Evolutionary conservation across 2,797 vertebrate genomes (phyloP).

Genomic region (Sus cebifrons): DNA sequence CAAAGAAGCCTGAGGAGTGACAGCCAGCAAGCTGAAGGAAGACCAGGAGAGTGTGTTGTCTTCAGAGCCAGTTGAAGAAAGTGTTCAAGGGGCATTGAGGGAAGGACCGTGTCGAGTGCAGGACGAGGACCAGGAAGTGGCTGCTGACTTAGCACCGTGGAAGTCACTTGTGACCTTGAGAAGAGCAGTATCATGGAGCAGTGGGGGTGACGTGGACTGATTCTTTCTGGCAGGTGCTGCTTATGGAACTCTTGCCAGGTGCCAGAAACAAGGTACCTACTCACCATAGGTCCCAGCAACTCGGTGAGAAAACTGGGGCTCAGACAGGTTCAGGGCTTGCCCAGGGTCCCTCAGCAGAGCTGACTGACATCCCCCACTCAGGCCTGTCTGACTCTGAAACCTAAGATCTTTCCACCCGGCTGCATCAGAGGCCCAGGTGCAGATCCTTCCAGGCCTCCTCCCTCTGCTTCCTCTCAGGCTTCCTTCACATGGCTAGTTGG

Average conservation of each 20-base stretch:
- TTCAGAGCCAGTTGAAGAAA: background rate
- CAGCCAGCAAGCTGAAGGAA: conserved; percentile 36
- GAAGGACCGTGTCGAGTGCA: background rate
- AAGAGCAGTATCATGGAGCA: background rate
- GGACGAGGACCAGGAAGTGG: background rate
- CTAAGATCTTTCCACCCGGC: background rate
- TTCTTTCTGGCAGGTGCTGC: background rate
- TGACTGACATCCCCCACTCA: background rate
- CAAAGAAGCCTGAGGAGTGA: background rate
- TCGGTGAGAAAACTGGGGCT: background rate
- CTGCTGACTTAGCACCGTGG: background rate
- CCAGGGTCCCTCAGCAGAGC: background rate
- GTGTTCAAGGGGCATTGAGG: background rate
- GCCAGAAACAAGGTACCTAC: too few relatives aligned
- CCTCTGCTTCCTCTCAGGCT: background rate
- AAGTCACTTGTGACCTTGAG: conserved; percentile 31
- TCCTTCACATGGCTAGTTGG: background rate
- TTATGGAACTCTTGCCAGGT: background rate
- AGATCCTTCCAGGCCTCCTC: background rate
- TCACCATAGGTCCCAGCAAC: background rate
- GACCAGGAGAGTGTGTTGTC: background rate
- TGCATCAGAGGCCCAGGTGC: background rate
- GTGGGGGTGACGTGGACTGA: background rate
- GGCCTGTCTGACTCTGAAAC: background rate
- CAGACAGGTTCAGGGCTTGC: background rate